A percentile compares a stretch with the other conserved stretches of the same genome.
Evolutionary conservation across 2,888 invertebrate species (phyloP).

Genomic region (Lottia scabra): DNA sequence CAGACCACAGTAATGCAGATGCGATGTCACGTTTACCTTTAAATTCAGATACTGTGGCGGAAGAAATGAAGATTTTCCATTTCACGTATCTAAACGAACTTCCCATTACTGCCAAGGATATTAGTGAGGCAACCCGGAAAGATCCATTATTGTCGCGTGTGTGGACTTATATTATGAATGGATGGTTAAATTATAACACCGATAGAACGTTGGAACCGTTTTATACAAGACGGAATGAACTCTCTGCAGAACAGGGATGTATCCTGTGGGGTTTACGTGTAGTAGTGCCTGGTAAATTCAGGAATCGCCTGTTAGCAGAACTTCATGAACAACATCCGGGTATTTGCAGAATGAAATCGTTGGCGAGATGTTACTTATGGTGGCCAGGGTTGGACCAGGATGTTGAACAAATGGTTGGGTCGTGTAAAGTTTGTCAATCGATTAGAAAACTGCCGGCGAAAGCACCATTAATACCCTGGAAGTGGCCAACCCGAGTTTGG

Average conservation of each 20-base stretch:
- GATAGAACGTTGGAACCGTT: neutral
- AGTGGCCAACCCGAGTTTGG: constrained; percentile 42
- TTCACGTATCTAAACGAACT: neutral
- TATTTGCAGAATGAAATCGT: constrained; percentile 35
- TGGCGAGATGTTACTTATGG: constrained; percentile 21
- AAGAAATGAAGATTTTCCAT: constrained; percentile 11
- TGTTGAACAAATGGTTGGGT: no score
- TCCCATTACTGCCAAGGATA: constrained; percentile 1
- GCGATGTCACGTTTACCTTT: constrained; percentile 49
- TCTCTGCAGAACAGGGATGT: constrained; percentile 16
- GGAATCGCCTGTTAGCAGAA: no score
- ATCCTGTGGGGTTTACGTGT: constrained; percentile 30
- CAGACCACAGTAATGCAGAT: constrained; percentile 57
- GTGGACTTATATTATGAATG: neutral
- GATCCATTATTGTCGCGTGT: neutral
- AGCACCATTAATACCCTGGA: constrained; percentile 46
- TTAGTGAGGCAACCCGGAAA: no score
- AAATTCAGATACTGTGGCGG: neutral
- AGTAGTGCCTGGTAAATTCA: constrained; percentile 21
- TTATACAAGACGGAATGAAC: constrained; percentile 9
- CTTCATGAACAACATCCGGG: constrained; percentile 27
- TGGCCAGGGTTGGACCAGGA: no score
- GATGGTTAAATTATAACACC: neutral
- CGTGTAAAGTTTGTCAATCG: constrained; percentile 32
- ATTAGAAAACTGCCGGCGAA: constrained; percentile 25